Evolutionary conservation across 2,113 vertebrate species (phyloP).

Genomic region (Syngnathus scovelli): DNA sequence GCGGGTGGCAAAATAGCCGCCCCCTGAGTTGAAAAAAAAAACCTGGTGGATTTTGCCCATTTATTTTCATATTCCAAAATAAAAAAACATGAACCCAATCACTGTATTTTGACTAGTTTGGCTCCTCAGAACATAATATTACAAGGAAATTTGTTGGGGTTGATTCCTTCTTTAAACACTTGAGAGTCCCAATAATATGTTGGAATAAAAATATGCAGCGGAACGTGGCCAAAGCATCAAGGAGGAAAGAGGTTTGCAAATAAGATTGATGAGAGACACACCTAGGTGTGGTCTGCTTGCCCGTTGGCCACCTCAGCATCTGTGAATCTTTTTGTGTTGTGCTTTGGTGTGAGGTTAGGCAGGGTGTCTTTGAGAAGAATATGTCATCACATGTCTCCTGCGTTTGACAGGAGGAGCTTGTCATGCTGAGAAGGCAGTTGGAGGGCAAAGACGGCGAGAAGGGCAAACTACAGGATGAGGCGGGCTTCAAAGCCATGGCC

Average conservation of each 20-base stretch:
- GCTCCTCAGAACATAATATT: too few species aligned
- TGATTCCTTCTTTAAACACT: not conserved
- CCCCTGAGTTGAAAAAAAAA: too few species aligned
- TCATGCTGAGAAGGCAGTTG: constrained; percentile 80
- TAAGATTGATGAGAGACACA: not conserved
- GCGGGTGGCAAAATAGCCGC: too few species aligned
- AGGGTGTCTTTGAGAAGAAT: constrained; percentile 10
- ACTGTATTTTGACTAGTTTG: too few species aligned
- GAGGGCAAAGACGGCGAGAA: constrained; percentile 84
- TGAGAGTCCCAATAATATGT: not conserved
- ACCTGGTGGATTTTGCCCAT: too few species aligned
- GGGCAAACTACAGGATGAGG: constrained; percentile 79
- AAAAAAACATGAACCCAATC: too few species aligned
- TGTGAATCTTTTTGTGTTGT: constrained; percentile 45
- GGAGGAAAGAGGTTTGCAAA: not conserved
- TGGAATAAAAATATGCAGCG: not conserved
- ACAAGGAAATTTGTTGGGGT: too few species aligned
- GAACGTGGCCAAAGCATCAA: not conserved
- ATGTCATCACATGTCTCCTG: constrained; percentile 32
- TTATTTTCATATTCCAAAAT: too few species aligned
- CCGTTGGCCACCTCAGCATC: constrained; percentile 32
- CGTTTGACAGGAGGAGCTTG: constrained; percentile 82
- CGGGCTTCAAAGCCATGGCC: constrained; percentile 68
- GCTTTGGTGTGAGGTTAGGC: constrained; percentile 40
- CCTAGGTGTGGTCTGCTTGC: constrained; percentile 43